phyloP scores from a whole-genome alignment of 2,113 vertebrate species.

The Hyaena hyaena region DNA sequence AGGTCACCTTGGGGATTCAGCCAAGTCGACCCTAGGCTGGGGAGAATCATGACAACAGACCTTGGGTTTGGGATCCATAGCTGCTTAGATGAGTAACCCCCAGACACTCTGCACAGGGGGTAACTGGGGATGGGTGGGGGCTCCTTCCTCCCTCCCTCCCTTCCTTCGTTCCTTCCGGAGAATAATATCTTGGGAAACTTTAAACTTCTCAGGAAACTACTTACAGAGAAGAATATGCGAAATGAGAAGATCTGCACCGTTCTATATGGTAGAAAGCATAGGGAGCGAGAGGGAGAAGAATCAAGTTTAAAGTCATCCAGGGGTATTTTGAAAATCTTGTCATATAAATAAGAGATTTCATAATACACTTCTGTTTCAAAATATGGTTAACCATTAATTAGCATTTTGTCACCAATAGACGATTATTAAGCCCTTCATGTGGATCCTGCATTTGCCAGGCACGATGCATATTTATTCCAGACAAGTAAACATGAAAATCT shows the following conservation, averaged over 20 bases:
- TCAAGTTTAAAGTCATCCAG: conserved; percentile 6
- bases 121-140: not conserved
- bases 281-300: not conserved
- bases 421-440: conserved; percentile 63
- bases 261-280: not conserved
- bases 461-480: conserved; percentile 62
- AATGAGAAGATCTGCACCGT: not conserved
- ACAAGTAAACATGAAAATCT: conserved; percentile 74
- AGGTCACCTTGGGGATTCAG: not conserved
- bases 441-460: conserved; percentile 48
- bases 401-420: conserved; percentile 60
- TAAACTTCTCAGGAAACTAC: not conserved
- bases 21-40: not conserved
- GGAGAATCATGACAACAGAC: not conserved
- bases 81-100: not conserved
- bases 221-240: conserved; percentile 40
- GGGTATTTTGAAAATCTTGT: conserved; percentile 42
- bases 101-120: not conserved
- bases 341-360: conserved; percentile 34
- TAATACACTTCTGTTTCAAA: conserved; percentile 44
- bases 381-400: conserved; percentile 59
- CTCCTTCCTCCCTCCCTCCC: not conserved
- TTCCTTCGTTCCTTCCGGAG: not conserved
- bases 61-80: not conserved
- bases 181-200: conserved; percentile 41